Base-by-base conservation (phyloP, 1,140 invertebrate species). In the Dreissena rostriformis region DNA sequence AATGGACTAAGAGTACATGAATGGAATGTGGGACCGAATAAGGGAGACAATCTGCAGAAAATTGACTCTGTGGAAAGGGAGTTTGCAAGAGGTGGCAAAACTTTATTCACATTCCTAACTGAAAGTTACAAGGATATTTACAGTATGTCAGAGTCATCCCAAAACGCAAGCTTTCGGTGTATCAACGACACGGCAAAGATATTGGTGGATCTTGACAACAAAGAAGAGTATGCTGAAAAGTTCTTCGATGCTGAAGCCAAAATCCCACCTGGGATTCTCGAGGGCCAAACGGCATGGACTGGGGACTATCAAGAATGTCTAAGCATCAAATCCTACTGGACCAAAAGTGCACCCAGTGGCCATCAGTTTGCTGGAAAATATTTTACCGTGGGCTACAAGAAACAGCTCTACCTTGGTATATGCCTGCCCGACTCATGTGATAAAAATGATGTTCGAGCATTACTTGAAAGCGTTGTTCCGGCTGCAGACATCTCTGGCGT, bases 361-460 rank as follows among this genome's bases (percentile, higher is more conserved):
- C 28, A 66, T 19, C 28, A 52, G 28, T 80, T 80, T 29, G 55
- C 49, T 28, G 77, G 77, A 24, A 24, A 26, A 29, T 80, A 80
- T 71, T 70, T 71, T 28, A 57, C 51, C 5, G 66, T 24, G 19
- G n/a, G 17, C 22, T 51, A 70, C n/a, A 12, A 28, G 14, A 57
- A 17, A 2, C 24, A 26, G 15, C 19, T 17, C 10, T 68, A 68
- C 24, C 61, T 80, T 63, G 84, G 84, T 61, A 51, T 75, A 0
- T 85, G 84, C 52, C 26, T 85, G 14, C 84, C 84, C 26, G 65
- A 75, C 55, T 73, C 84, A 57, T 85, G 84, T 65, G 61, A 22
- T n/a, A 19, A 61, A 49, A 39, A n/a, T 17, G 84, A 85, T 28
- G 55, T 71, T 55, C 17, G 29, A 63, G n/a, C 28, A 1, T 22